Evolutionary conservation across 1,140 invertebrate species (phyloP).

Genomic region (Saxidomus purpurata): DNA sequence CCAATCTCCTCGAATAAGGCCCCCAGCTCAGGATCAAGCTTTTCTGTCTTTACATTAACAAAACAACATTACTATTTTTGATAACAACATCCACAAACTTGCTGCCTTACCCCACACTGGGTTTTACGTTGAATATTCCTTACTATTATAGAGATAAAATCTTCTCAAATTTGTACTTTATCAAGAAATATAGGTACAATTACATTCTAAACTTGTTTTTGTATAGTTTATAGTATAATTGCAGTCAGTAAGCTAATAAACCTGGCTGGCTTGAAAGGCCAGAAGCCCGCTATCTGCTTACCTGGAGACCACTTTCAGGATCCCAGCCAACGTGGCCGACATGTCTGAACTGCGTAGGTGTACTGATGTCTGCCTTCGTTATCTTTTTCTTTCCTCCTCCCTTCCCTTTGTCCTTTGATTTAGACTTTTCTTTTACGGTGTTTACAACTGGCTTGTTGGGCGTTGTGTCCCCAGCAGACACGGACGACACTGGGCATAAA

Average conservation of each 20-base stretch:
- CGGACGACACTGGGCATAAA: neutral
- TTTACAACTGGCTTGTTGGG: neutral
- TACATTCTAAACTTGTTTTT: too few relatives aligned
- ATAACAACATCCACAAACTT: too few relatives aligned
- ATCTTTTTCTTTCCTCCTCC: conserved; percentile 26
- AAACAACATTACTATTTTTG: too few relatives aligned
- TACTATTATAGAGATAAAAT: too few relatives aligned
- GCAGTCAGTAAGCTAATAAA: too few relatives aligned
- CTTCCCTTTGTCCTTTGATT: neutral
- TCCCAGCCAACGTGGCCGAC: conserved; percentile 33
- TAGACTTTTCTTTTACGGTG: neutral
- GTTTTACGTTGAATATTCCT: too few relatives aligned
- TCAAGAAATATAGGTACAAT: too few relatives aligned
- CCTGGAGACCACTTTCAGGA: neutral
- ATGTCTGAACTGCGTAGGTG: neutral
- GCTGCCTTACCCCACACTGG: too few relatives aligned
- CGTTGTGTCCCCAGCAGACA: neutral
- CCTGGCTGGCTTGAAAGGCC: too few relatives aligned
- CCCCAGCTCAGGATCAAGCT: neutral
- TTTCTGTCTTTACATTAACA: conserved; percentile 85
- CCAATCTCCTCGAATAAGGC: conserved; percentile 90
- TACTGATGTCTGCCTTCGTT: conserved; percentile 16
- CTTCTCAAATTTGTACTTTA: too few relatives aligned
- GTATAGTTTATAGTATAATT: too few relatives aligned
- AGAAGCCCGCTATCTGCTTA: too few relatives aligned